Evolutionary conservation across 1,140 invertebrate genomes (phyloP), one percentile per base, ranked within the genome.

Genomic region (Atta colombica): DNA sequence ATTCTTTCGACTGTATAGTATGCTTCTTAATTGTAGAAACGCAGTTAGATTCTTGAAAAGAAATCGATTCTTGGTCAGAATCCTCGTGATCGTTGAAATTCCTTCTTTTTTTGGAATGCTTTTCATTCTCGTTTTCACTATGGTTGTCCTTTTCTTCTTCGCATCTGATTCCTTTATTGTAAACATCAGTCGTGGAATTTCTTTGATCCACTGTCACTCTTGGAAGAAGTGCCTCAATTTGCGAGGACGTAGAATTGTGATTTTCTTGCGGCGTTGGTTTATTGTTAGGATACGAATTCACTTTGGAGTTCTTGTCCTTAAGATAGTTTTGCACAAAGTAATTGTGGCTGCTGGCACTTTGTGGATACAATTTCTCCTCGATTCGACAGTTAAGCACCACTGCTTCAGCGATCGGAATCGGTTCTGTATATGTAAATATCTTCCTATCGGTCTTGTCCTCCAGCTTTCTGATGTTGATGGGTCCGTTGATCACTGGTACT

Each of bases 401-500:
- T 8, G 94, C 94, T 72, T 94, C 93, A 8, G 90, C 94, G 0
- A 88, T 80, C n/a, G 95, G 94, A 51, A 95, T 94, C 0, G 94
- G 93, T 69, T 94, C 92, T 35, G 92, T 95, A 16, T 95, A 94
- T 0, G 92, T 93, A 10, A 94, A 92, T 18, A 86, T 93, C 75
- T 94, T 94, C 60, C 91, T 93, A 39, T 93, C 86, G 31, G 66
- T 89, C 14, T 69, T 92, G 71, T 93, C 91, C 45, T 89, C 84
- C 14, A 68, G 63, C 4, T 89, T 89, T 31, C 85, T 91, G 61
- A 86, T 92, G 75, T 90, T 93, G 21, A 94, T 94, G 25, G 95
- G 95, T 16, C 94, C 93, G 74, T 95, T 94, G 16, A 95, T 95
- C 3, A 95, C 94, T 6, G 94, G 94, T 4, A 95, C 94, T 18